Percentiles rank a stretch among this genome's conserved stretches.
phyloP scores from a whole-genome alignment of 2,888 invertebrate species.

The Cerceris ruficornis region DNA sequence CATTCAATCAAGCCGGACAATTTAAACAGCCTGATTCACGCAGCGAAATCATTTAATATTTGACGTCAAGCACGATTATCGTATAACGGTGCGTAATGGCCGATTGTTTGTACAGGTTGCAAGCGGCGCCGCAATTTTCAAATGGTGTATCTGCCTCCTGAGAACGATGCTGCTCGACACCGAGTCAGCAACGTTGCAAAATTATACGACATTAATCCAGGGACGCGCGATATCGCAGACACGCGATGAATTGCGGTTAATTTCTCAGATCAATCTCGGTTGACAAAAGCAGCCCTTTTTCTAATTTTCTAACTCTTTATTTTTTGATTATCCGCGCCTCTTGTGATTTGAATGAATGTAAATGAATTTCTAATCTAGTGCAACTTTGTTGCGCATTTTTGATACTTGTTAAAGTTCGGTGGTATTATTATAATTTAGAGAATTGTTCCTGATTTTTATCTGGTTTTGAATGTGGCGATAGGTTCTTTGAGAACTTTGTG shows the following conservation, averaged over 20 bases:
- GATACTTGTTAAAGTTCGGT: no score
- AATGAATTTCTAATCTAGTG: no score
- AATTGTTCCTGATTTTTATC: no score
- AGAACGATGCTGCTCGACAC: conserved; percentile 58
- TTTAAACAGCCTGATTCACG: conserved; percentile 78
- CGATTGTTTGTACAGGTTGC: conserved; percentile 74
- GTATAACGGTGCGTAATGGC: conserved; percentile 73
- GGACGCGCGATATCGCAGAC: neutral
- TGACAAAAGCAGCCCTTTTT: no score
- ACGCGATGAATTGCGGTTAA: neutral
- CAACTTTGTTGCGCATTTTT: no score
- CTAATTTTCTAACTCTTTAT: no score
- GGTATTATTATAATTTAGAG: no score
- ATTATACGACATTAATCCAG: conserved; percentile 37
- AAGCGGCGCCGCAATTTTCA: conserved; percentile 71
- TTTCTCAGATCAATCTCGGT: no score
- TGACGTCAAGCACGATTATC: conserved; percentile 78
- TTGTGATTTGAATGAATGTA: no score
- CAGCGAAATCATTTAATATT: conserved; percentile 78
- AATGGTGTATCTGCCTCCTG: conserved; percentile 60
- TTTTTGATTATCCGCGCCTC: no score
- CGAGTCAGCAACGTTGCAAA: conserved; percentile 54
- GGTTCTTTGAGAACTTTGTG: no score
- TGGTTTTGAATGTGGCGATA: no score
- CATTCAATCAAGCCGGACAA: conserved; percentile 77